phyloP scores from a whole-genome alignment of 2,113 vertebrate genomes.

The Eonycteris spelaea region DNA sequence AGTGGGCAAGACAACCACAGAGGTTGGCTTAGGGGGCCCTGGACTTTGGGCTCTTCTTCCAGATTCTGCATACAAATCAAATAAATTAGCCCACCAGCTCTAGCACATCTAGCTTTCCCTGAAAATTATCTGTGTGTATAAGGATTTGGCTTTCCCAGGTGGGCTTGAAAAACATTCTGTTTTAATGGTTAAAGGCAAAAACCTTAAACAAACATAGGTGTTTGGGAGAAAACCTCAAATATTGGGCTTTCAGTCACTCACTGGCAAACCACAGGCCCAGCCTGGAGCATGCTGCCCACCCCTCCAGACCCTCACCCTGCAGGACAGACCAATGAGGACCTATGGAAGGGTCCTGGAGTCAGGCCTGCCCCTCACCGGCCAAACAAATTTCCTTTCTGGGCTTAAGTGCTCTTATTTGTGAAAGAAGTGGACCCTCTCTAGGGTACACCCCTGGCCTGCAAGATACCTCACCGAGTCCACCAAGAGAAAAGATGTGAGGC shows the following conservation, averaged over 20 bases:
- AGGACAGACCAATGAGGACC: neutral
- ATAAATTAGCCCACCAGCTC: neutral
- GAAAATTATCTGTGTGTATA: neutral
- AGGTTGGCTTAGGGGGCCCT: neutral
- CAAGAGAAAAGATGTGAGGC: neutral
- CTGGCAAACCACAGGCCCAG: neutral
- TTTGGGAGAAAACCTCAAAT: neutral
- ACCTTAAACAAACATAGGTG: neutral
- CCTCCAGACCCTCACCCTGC: rapidly evolving
- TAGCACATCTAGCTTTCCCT: neutral
- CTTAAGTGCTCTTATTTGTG: neutral
- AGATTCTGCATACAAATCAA: neutral
- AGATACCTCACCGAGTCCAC: too few relatives aligned
- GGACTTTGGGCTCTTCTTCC: neutral
- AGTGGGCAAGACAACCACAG: neutral
- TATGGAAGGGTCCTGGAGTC: neutral
- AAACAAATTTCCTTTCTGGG: neutral
- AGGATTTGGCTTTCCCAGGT: neutral
- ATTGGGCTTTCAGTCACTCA: neutral
- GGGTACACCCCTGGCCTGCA: neutral
- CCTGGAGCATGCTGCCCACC: too few relatives aligned
- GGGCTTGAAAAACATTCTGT: neutral
- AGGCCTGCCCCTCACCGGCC: rapidly evolving
- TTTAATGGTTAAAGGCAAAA: neutral
- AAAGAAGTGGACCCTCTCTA: neutral